These are phyloP conservation scores for Ectropis grisescens DNA, from an alignment of 1,140 invertebrate species.

Conservation along the genomic window DNA sequence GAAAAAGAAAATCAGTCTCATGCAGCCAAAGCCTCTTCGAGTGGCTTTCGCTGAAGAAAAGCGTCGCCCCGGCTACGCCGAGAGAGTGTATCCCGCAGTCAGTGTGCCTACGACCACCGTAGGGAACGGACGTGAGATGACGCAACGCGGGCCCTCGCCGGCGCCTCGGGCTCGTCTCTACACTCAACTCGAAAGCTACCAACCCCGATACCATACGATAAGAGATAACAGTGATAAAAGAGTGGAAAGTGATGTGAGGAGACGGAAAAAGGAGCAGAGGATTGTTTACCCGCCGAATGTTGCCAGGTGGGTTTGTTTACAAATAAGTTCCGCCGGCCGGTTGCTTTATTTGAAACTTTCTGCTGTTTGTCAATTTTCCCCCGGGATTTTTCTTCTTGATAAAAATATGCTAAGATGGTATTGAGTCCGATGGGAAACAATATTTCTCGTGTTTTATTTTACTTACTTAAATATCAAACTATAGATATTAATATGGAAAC, in stretches of 20 bases:
- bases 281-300: slow-evolving; percentile 26
- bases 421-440: no score
- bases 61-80: slow-evolving; percentile 42
- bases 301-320: slow-evolving; percentile 33
- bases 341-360: neutral
- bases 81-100: slow-evolving; percentile 23
- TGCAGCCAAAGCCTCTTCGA: slow-evolving; percentile 59
- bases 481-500: no score
- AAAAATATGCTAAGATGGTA: no score
- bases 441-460: no score
- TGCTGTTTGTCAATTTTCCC: neutral
- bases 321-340: no score
- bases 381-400: no score
- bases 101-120: slow-evolving; percentile 44
- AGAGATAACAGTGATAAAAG: slow-evolving; percentile 57
- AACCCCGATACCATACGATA: slow-evolving; percentile 66
- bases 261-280: slow-evolving; percentile 38
- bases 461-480: no score
- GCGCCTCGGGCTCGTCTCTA: slow-evolving; percentile 50
- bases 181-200: slow-evolving; percentile 66
- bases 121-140: slow-evolving; percentile 39
- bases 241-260: slow-evolving; percentile 55
- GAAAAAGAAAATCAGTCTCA: slow-evolving; percentile 67
- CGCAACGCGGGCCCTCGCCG: slow-evolving; percentile 34
- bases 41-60: slow-evolving; percentile 55